Conservation (phyloP, 2,113 vertebrate genomes). For the Gobius niger region DNA sequence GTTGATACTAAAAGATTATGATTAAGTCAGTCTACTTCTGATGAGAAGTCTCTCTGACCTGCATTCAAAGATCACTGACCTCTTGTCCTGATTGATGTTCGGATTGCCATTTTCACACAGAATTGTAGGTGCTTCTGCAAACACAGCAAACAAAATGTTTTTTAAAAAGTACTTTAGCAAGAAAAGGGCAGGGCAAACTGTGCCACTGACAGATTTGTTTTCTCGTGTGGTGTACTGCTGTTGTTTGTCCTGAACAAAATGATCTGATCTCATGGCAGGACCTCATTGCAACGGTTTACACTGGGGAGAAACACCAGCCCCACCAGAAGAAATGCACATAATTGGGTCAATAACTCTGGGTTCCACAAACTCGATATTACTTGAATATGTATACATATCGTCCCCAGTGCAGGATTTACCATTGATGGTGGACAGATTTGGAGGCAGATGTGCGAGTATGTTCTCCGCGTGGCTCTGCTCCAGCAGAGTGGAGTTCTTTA, state of each 20-base stretch:
- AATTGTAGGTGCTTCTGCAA: slow-evolving; percentile 48
- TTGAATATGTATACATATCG: too few relatives aligned
- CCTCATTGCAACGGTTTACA: too few relatives aligned
- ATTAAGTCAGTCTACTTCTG: background rate
- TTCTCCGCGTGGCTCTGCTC: slow-evolving; percentile 80
- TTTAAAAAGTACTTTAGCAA: too few relatives aligned
- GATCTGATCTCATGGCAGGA: too few relatives aligned
- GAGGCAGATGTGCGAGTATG: slow-evolving; percentile 73
- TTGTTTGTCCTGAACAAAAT: too few relatives aligned
- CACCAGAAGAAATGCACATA: too few relatives aligned
- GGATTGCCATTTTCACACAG: slow-evolving; percentile 7
- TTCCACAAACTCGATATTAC: too few relatives aligned
- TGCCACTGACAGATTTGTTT: too few relatives aligned
- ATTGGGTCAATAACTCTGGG: too few relatives aligned
- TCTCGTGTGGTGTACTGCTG: too few relatives aligned
- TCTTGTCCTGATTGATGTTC: slow-evolving; percentile 36
- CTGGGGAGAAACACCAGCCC: too few relatives aligned
- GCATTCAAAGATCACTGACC: background rate
- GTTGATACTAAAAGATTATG: background rate
- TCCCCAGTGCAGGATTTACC: slow-evolving; percentile 65
- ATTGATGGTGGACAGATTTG: slow-evolving; percentile 82
- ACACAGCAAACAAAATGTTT: slow-evolving; percentile 26
- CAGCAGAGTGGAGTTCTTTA: slow-evolving; percentile 89
- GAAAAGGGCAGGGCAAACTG: too few relatives aligned
- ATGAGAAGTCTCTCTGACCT: background rate